These are phyloP conservation scores for Pteropus alecto DNA, from an alignment of 2,113 vertebrate species.

Conservation along the genomic window DNA sequence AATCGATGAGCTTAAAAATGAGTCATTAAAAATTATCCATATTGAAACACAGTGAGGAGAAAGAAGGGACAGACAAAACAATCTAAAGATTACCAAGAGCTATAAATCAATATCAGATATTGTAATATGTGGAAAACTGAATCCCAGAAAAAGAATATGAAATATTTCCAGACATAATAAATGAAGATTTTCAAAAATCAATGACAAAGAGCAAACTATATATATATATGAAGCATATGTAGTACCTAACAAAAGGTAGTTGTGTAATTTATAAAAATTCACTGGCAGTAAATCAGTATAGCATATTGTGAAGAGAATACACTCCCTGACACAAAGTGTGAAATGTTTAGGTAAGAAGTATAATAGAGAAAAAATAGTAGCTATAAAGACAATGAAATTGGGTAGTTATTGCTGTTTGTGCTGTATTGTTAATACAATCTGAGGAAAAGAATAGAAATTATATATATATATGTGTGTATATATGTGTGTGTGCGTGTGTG, in stretches of 20 bases:
- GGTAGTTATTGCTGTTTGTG: background rate
- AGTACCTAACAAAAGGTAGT: background rate
- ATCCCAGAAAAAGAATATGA: background rate
- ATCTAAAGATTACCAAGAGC: background rate
- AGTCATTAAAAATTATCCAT: background rate
- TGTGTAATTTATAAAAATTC: background rate
- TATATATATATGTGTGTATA: too few relatives aligned
- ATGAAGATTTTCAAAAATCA: background rate
- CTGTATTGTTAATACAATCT: background rate
- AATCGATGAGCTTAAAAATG: background rate
- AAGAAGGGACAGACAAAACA: background rate
- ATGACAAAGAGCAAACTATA: background rate
- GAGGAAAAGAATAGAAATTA: background rate
- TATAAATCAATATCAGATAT: background rate
- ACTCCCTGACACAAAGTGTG: background rate
- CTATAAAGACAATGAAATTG: background rate
- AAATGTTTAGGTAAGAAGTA: background rate
- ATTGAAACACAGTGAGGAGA: background rate
- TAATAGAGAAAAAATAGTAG: background rate
- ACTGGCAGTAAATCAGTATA: background rate
- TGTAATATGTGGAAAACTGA: background rate
- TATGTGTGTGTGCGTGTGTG: too few relatives aligned
- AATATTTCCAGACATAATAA: background rate
- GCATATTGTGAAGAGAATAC: background rate
- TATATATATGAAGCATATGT: background rate